phyloP scores from a whole-genome alignment of 2,888 invertebrate genomes.

The Tenthredo livida region DNA sequence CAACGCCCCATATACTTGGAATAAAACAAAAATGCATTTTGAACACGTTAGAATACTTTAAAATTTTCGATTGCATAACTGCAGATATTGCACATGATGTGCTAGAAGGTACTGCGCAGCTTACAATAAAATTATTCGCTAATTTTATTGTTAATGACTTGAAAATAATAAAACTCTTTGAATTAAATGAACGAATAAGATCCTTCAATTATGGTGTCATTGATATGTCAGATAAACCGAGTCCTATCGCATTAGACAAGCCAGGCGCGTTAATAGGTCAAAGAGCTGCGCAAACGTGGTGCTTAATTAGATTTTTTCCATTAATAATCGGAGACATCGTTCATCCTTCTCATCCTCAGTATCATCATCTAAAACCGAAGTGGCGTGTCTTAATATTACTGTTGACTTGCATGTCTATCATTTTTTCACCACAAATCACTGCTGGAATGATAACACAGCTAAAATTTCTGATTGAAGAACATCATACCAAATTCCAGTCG shows the following conservation, averaged over 20 bases:
- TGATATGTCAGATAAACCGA: constrained; percentile 49
- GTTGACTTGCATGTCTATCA: constrained; percentile 50
- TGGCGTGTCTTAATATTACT: constrained; percentile 55
- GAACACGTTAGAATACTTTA: constrained; percentile 53
- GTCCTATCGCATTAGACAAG: constrained; percentile 24
- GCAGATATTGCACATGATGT: constrained; percentile 59
- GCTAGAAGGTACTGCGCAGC: constrained; percentile 57
- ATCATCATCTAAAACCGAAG: constrained; percentile 9
- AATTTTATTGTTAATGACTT: constrained; percentile 51
- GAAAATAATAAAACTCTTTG: constrained; percentile 30
- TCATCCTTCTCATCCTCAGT: background rate
- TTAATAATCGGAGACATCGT: constrained; percentile 51
- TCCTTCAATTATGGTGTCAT: constrained; percentile 55
- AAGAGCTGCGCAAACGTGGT: constrained; percentile 55
- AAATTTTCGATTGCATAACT: constrained; percentile 53
- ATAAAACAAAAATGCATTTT: constrained; percentile 46
- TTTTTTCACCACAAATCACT: constrained; percentile 51
- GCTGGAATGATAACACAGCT: constrained; percentile 33
- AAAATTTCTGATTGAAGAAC: constrained; percentile 37
- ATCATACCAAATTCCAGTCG: constrained; percentile 53
- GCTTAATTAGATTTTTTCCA: constrained; percentile 51
- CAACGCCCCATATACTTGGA: constrained; percentile 51
- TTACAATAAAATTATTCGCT: constrained; percentile 54
- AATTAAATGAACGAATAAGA: constrained; percentile 54
- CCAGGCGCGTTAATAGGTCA: constrained; percentile 51